Percentiles rank a stretch among this genome's conserved stretches.
phyloP scores from a whole-genome alignment of 2,797 vertebrate species.

The Oreochromis mossambicus region DNA sequence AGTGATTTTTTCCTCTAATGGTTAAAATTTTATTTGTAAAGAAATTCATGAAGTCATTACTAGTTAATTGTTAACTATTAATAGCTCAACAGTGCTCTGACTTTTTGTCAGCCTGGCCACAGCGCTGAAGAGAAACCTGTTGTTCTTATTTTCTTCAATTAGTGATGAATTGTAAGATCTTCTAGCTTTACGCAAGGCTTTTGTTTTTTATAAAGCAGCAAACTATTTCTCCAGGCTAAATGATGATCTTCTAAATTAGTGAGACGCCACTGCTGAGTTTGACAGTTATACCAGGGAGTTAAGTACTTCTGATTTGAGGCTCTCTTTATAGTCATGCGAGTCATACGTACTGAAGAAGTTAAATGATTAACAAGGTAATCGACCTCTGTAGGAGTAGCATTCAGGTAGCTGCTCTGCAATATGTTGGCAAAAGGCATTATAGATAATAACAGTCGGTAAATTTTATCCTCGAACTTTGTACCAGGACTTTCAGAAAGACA shows the following conservation, averaged over 20 bases:
- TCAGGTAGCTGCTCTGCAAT: not conserved
- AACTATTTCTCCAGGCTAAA: not conserved
- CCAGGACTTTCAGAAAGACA: not conserved
- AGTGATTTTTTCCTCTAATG: no score
- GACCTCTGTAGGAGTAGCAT: not conserved
- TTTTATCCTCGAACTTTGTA: not conserved
- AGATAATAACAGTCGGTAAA: not conserved
- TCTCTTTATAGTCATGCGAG: not conserved
- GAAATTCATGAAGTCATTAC: not conserved
- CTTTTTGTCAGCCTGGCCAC: not conserved
- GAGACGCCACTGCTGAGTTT: not conserved
- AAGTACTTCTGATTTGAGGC: not conserved
- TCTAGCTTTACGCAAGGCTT: not conserved
- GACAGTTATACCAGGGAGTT: not conserved
- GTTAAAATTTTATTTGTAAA: no score
- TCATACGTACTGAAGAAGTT: not conserved
- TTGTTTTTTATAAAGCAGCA: not conserved
- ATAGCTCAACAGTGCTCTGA: not conserved
- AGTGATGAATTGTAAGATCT: no score
- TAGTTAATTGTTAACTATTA: not conserved
- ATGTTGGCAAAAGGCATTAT: not conserved
- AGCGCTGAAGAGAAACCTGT: no score
- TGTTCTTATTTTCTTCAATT: no score
- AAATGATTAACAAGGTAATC: not conserved
- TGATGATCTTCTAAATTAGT: not conserved